Percentiles rank a stretch among this genome's conserved stretches.
These are phyloP conservation scores for Rousettus leschenaultii DNA, from an alignment of 2,113 vertebrate species.

Conservation along the genomic window DNA sequence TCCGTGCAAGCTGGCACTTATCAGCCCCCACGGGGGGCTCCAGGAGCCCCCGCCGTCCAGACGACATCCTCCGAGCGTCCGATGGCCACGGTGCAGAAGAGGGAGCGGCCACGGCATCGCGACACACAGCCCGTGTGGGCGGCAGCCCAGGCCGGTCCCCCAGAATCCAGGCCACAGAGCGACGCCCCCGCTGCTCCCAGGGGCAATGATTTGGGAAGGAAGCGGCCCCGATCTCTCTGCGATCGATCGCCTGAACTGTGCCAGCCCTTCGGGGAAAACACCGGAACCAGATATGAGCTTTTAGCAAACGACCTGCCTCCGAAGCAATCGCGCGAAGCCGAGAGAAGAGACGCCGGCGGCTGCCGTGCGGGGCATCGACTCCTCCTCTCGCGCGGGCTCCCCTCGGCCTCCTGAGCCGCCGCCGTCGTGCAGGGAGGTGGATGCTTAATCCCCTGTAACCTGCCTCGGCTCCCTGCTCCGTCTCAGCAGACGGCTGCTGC, in stretches of 20 bases:
- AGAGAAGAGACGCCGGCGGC: not conserved
- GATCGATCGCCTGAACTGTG: constrained; percentile 67
- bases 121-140: not conserved
- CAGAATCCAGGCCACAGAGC: constrained; percentile 55
- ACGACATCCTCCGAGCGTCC: not conserved
- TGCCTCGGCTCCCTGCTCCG: not conserved
- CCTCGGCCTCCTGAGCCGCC: constrained; percentile 20
- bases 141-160: constrained; percentile 28
- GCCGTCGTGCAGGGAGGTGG: constrained; percentile 39
- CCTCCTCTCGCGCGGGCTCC: constrained; percentile 26
- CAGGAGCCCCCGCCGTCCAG: too few relatives aligned
- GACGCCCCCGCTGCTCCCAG: constrained; percentile 55
- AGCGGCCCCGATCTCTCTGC: constrained; percentile 61
- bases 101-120: not conserved
- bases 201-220: constrained; percentile 59
- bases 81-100: fast-evolving
- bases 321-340: constrained; percentile 38
- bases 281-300: constrained; percentile 58
- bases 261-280: constrained; percentile 53
- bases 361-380: constrained; percentile 58
- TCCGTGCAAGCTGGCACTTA: fast-evolving
- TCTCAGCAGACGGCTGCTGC: not conserved
- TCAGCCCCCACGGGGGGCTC: not conserved
- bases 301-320: constrained; percentile 59
- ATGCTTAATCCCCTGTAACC: constrained; percentile 56